Conservation (phyloP, 2,888 invertebrate species). For the Eupithecia subumbrata region DNA sequence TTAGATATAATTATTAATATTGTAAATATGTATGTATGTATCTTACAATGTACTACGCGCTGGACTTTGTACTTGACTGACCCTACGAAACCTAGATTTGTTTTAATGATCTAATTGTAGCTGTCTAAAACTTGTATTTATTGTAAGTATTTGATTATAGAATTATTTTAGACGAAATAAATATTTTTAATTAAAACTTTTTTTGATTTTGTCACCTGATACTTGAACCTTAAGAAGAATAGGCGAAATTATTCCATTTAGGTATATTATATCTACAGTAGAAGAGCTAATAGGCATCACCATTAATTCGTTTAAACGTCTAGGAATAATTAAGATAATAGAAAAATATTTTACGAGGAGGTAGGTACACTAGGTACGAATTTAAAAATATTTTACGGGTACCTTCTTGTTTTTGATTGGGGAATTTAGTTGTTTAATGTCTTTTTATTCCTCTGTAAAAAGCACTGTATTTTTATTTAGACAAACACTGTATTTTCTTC, state of each 20-base stretch:
- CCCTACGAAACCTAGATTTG: neutral
- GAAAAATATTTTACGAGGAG: too few relatives aligned
- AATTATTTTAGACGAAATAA: constrained; percentile 3
- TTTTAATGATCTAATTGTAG: neutral
- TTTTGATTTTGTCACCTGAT: neutral
- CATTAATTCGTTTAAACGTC: neutral
- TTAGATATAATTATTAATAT: neutral
- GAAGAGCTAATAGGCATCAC: neutral
- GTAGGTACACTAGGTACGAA: too few relatives aligned
- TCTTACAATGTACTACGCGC: neutral
- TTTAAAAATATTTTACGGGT: too few relatives aligned
- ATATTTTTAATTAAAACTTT: neutral
- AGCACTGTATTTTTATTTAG: too few relatives aligned
- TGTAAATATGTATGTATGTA: neutral
- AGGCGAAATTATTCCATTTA: neutral
- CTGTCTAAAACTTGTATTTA: constrained; percentile 1
- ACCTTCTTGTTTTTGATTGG: too few relatives aligned
- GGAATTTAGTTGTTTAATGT: too few relatives aligned
- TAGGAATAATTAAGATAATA: neutral
- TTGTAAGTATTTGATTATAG: constrained; percentile 7
- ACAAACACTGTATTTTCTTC: too few relatives aligned
- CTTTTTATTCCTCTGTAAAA: too few relatives aligned
- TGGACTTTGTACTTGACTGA: neutral
- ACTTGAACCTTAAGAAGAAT: neutral
- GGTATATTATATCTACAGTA: neutral